These are phyloP conservation scores for Apamea sordens DNA, from an alignment of 2,888 invertebrate species.

Conservation along the genomic window DNA sequence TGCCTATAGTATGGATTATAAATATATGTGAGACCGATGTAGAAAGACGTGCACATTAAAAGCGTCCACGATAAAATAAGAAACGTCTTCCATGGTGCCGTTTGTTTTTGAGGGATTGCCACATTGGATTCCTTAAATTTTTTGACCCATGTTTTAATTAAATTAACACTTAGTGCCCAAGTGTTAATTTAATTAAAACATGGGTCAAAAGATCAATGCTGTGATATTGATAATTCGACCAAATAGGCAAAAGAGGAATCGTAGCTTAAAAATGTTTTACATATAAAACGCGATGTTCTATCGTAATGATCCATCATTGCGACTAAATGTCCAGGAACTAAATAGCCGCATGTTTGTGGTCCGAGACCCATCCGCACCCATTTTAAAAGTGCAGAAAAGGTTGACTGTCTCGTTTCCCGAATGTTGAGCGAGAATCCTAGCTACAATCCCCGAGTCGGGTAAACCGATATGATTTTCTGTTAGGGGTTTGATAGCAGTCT, in stretches of 20 bases:
- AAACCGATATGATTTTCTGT: not conserved
- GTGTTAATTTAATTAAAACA: too few relatives aligned
- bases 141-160: not conserved
- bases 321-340: not conserved
- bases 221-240: not conserved
- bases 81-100: not conserved
- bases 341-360: not conserved
- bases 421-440: too few relatives aligned
- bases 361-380: not conserved
- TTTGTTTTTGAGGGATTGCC: not conserved
- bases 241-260: not conserved
- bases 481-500: not conserved
- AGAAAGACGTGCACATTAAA: not conserved
- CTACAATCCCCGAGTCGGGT: too few relatives aligned
- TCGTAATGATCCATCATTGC: not conserved
- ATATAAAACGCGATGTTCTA: not conserved
- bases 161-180: not conserved
- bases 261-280: not conserved
- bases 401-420: not conserved
- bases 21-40: not conserved
- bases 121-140: not conserved
- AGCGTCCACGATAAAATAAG: not conserved
- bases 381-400: too few relatives aligned
- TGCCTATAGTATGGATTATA: not conserved
- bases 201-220: too few relatives aligned